phyloP scores from a whole-genome alignment of 2,888 invertebrate genomes.

The Invenusta paracnida region DNA sequence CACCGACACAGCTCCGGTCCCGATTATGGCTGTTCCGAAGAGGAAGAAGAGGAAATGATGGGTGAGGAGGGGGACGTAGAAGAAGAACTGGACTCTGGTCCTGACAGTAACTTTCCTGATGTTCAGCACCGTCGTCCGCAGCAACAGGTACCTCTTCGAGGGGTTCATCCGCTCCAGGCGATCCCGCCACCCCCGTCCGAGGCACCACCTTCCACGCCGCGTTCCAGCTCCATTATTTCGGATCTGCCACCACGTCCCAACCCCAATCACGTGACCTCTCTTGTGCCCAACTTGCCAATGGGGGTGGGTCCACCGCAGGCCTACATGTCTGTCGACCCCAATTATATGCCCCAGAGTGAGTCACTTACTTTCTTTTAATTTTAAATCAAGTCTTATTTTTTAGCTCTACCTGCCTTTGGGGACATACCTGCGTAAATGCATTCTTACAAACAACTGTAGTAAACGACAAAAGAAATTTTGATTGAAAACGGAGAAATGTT shows the following conservation, averaged over 20 bases:
- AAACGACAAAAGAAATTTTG: too few species aligned
- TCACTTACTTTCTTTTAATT: too few species aligned
- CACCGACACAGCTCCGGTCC: neutral
- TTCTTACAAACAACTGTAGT: too few species aligned
- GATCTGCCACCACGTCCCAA: neutral
- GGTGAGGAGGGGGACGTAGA: neutral
- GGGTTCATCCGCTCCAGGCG: neutral
- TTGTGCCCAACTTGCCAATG: neutral
- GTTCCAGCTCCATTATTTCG: neutral
- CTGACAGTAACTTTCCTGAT: too few species aligned
- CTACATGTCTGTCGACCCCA: neutral
- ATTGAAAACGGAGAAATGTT: too few species aligned
- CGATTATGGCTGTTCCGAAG: neutral
- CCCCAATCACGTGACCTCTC: slow-evolving; percentile 2
- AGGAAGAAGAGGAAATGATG: neutral
- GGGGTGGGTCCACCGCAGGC: neutral
- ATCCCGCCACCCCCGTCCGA: neutral
- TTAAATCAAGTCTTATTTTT: too few species aligned
- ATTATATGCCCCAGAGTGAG: slow-evolving; percentile 9
- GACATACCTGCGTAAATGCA: too few species aligned
- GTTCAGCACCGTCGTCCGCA: neutral
- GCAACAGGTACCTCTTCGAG: neutral
- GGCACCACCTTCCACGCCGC: neutral
- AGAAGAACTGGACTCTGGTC: too few species aligned
- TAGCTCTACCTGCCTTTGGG: too few species aligned